phyloP scores from a whole-genome alignment of 1,140 invertebrate species.

The Anagrus nilaparvatae region DNA sequence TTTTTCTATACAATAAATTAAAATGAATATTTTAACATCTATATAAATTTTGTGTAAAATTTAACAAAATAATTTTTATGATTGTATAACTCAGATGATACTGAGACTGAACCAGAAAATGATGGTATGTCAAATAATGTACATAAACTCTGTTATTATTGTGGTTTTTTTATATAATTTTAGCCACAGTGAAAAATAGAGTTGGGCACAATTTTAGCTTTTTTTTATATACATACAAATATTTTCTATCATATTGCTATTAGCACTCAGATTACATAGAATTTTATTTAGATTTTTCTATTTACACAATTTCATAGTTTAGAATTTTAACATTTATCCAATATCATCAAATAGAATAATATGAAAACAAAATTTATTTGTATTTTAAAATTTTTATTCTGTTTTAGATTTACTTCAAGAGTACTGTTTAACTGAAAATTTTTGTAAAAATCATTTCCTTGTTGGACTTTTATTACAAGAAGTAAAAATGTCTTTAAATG shows the following conservation, averaged over 20 bases:
- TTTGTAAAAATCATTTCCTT: conserved; percentile 82
- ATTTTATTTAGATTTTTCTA: too few relatives aligned
- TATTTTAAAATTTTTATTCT: conserved; percentile 24
- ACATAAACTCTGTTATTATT: conserved; percentile 22
- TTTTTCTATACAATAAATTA: conserved; percentile 15
- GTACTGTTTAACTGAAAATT: conserved; percentile 64
- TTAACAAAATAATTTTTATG: conserved; percentile 14
- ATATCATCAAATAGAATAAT: too few relatives aligned
- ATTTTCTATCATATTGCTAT: too few relatives aligned
- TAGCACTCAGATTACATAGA: too few relatives aligned
- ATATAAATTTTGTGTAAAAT: conserved; percentile 15
- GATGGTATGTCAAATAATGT: conserved; percentile 34
- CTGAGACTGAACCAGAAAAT: conserved; percentile 30
- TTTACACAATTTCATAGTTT: too few relatives aligned
- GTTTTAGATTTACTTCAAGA: conserved; percentile 43
- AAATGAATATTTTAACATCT: conserved; percentile 1
- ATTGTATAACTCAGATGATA: conserved; percentile 30
- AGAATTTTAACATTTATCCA: not conserved
- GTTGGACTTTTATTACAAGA: conserved; percentile 69
- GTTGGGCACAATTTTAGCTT: conserved; percentile 19
- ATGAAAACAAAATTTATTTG: conserved; percentile 4
- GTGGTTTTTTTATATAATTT: conserved; percentile 16
- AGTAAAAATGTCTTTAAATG: conserved; percentile 69
- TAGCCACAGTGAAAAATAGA: conserved; percentile 21
- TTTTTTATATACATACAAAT: too few relatives aligned